phyloP scores from a whole-genome alignment of 1,140 invertebrate species.

The Macrocentrus cingulum region DNA sequence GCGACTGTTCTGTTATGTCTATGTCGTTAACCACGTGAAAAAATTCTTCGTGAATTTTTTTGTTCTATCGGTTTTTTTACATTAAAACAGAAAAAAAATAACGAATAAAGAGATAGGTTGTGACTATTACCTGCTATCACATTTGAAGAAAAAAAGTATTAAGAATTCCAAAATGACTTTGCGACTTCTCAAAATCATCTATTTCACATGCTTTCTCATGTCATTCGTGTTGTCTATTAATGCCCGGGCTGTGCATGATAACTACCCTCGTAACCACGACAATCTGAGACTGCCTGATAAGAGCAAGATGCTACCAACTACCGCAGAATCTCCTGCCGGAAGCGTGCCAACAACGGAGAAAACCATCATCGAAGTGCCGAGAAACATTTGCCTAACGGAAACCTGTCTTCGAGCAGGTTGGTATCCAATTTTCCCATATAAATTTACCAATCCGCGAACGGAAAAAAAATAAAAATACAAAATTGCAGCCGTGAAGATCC shows the following conservation, averaged over 20 bases:
- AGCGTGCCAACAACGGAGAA: background rate
- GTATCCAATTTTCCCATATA: conserved; percentile 4
- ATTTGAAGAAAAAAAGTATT: no score
- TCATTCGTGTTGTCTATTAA: conserved; percentile 31
- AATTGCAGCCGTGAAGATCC: conserved; percentile 55
- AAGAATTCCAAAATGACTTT: conserved; percentile 21
- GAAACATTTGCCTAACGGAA: conserved; percentile 62
- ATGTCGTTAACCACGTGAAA: no score
- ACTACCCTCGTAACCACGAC: conserved; percentile 23
- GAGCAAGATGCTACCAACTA: conserved; percentile 47
- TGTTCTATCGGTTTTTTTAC: no score
- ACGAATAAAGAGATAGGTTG: no score
- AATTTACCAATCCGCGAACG: no score
- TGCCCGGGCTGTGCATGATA: conserved; percentile 25
- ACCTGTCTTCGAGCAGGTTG: conserved; percentile 70
- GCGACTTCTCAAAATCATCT: background rate
- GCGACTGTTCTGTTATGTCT: no score
- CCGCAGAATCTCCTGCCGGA: conserved; percentile 51
- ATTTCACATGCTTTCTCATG: conserved; percentile 15
- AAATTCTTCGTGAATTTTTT: no score
- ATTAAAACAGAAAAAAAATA: no score
- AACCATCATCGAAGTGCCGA: conserved; percentile 30
- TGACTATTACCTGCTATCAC: no score
- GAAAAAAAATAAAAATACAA: background rate
- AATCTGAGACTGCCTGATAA: conserved; percentile 39